Base-by-base conservation (phyloP, 2,113 vertebrate species). In the Hystrix cristata region DNA sequence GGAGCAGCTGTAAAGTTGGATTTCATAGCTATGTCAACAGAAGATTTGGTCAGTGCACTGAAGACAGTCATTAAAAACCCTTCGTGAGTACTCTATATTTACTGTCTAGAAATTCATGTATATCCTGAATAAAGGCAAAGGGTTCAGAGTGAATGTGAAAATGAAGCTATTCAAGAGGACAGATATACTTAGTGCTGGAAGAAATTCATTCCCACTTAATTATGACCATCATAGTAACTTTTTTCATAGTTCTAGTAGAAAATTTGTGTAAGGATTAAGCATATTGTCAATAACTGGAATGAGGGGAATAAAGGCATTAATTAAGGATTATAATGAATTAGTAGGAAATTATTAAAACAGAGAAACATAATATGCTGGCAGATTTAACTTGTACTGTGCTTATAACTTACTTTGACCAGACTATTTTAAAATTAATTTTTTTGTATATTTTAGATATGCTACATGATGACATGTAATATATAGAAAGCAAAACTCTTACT, bases 31-130 rank as follows among this genome's bases (percentile, higher is more conserved):
- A 64, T 99, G 98, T 97, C 95, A 6, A 88, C 90, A 0, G 74
- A 98, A 43, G 99, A 99, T 80, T 96, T 99, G 4, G 95, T 98
- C 55, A 98, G 99, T 4, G 98, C 99, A 19, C 7, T 99, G 86
- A 99, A 98, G 0, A 13, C 91, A 0, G 98, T 99, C 34, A 98
- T 99, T 95, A 97, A 98, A 18, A 98, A 99, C 9, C 91, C 98
- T 90, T 98, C 74, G 98, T 99, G 97, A 99, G 99, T 98, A 95
- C n/a, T 7, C 18, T 19, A 19, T 21, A n/a, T 34, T 48, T 31
- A 46, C 13, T 74, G 9, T 19, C 21, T 23, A 27, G 38, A 46
- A 74, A 25, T 38, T 74, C 23, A 74, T 12, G 23, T 46, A 27
- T 46, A 46, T 74, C 25, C 0, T 74, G 19, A 74, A 23, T 12